phyloP scores from a whole-genome alignment of 2,113 vertebrate genomes.

The Xiphophorus hellerii region DNA sequence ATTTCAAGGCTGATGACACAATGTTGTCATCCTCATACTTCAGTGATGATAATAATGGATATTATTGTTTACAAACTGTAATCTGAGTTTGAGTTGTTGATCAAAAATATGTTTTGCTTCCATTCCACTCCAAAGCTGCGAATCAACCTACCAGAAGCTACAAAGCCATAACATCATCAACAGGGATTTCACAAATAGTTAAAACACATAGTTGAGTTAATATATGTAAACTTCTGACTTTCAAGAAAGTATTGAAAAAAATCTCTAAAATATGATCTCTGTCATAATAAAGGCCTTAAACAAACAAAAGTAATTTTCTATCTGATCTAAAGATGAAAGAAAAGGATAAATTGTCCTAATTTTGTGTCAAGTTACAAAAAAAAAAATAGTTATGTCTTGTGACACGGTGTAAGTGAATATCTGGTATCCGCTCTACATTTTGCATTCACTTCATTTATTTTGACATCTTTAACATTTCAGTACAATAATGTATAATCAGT shows the following conservation, averaged over 20 bases:
- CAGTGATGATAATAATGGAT: too few relatives aligned
- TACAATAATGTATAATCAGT: conserved; percentile 6
- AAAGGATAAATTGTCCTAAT: background rate
- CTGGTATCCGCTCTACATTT: conserved; percentile 33
- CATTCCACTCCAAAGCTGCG: background rate
- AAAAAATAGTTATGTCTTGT: background rate
- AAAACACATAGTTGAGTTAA: background rate
- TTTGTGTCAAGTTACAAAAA: background rate
- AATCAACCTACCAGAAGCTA: background rate
- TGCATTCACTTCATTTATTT: conserved; percentile 29
- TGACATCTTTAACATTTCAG: conserved; percentile 15
- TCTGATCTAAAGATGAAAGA: background rate
- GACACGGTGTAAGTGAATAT: background rate
- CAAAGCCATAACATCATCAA: background rate
- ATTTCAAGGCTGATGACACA: too few relatives aligned
- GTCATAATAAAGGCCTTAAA: background rate
- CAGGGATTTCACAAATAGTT: background rate
- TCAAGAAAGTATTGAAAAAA: background rate
- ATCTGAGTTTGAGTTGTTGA: background rate
- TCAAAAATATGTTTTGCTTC: background rate
- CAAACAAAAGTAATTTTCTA: background rate
- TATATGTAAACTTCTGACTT: background rate
- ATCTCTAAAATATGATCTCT: background rate
- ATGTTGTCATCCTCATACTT: too few relatives aligned
- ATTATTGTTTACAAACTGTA: background rate